A percentile compares a stretch with the other conserved stretches of the same genome.
Conservation (phyloP, 2,888 invertebrate genomes). For the Platynereis dumerilii region DNA sequence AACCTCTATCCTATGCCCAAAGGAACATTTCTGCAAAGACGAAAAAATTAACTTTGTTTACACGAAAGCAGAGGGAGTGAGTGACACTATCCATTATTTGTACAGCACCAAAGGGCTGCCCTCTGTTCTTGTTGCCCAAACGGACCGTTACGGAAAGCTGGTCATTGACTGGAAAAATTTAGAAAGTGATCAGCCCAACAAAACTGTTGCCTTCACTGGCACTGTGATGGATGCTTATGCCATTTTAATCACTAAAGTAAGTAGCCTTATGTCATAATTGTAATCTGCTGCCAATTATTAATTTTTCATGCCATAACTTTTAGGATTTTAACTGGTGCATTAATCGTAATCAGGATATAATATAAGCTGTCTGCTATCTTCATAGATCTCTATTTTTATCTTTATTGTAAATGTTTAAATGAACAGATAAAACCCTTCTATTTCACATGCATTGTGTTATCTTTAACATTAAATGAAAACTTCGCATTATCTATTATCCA, state of each 20-base stretch:
- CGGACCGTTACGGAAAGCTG: slow-evolving; percentile 61
- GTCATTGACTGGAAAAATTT: slow-evolving; percentile 67
- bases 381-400: too few species aligned
- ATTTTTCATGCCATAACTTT: background rate
- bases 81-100: slow-evolving; percentile 72
- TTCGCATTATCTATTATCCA: too few species aligned
- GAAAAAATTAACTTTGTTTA: slow-evolving; percentile 11
- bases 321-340: too few species aligned
- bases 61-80: slow-evolving; percentile 66
- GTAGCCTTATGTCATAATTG: slow-evolving; percentile 15
- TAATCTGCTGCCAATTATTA: background rate
- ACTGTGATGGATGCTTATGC: slow-evolving; percentile 70
- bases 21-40: background rate
- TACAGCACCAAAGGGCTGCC: slow-evolving; percentile 74
- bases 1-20: background rate
- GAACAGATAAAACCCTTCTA: too few species aligned
- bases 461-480: too few species aligned
- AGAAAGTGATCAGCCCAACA: slow-evolving; percentile 34
- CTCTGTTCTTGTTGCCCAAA: slow-evolving; percentile 68
- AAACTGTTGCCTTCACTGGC: slow-evolving; percentile 60
- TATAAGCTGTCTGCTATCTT: too few species aligned
- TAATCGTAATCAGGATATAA: too few species aligned
- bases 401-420: too few species aligned
- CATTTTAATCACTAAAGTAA: slow-evolving; percentile 71
- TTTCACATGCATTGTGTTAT: too few species aligned